Evolutionary conservation across 2,888 invertebrate genomes (phyloP).

Genomic region (Spisula solida): DNA sequence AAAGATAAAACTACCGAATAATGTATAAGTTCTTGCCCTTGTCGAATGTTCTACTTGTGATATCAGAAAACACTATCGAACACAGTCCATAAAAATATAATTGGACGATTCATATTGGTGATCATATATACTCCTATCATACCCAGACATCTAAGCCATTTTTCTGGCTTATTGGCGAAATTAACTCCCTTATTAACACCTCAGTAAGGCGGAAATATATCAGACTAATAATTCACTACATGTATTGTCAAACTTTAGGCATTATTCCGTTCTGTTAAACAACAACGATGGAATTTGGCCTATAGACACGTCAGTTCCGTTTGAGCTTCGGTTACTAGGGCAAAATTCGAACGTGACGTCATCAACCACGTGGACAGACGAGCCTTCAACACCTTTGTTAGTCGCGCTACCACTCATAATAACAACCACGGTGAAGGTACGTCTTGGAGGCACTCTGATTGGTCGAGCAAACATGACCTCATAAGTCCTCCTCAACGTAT

Average conservation of each 20-base stretch:
- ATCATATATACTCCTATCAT: too few species aligned
- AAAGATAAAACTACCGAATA: too few species aligned
- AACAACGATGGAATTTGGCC: constrained; percentile 66
- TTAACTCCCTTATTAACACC: too few species aligned
- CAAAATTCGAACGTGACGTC: constrained; percentile 69
- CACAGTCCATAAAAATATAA: too few species aligned
- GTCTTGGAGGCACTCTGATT: constrained; percentile 60
- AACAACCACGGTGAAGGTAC: constrained; percentile 62
- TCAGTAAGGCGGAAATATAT: too few species aligned
- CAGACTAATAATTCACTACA: too few species aligned
- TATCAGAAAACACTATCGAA: too few species aligned
- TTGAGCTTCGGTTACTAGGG: constrained; percentile 67
- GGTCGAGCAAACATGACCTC: constrained; percentile 65
- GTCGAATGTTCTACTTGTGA: too few species aligned
- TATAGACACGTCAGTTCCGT: constrained; percentile 69
- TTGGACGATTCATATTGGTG: too few species aligned
- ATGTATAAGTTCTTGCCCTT: too few species aligned
- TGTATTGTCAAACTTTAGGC: not conserved
- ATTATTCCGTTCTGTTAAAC: constrained; percentile 65
- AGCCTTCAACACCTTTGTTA: constrained; percentile 65
- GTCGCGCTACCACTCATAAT: constrained; percentile 59
- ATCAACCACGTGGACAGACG: constrained; percentile 48
- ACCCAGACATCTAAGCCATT: too few species aligned
- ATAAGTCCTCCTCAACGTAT: constrained; percentile 45
- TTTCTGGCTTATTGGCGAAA: too few species aligned